These are phyloP conservation scores for Crotophaga sulcirostris DNA, from an alignment of 2,113 vertebrate genomes.

Conservation along the genomic window DNA sequence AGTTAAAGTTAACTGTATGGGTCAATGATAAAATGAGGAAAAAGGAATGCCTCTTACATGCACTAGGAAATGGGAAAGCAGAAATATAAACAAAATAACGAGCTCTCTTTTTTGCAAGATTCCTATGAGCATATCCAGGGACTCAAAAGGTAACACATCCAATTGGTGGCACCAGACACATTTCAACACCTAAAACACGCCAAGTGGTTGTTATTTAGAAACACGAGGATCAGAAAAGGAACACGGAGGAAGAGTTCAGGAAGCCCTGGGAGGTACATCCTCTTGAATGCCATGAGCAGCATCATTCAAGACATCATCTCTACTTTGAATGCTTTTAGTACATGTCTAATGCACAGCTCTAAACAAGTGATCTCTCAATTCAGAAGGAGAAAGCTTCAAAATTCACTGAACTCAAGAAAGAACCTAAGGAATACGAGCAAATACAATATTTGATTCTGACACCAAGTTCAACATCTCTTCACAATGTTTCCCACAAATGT, in stretches of 20 bases:
- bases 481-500: not conserved
- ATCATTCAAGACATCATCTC: not conserved
- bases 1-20: not conserved
- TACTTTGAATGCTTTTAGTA: not conserved
- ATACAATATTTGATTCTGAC: not conserved
- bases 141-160: not conserved
- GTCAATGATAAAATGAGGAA: not conserved
- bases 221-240: not conserved
- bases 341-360: not conserved
- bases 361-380: not conserved
- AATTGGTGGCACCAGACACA: not conserved
- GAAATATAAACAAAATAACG: not conserved
- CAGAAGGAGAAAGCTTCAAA: not conserved
- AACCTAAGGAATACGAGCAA: not conserved
- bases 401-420: not conserved
- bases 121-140: not conserved
- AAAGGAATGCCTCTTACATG: not conserved
- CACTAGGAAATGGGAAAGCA: accelerated
- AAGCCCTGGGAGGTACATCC: not conserved
- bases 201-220: not conserved
- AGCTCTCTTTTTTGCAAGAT: not conserved
- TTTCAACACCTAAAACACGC: not conserved
- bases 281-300: accelerated
- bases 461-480: not conserved
- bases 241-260: not conserved